phyloP scores from a whole-genome alignment of 2,113 vertebrate species.

The Cryptotis parvus region DNA sequence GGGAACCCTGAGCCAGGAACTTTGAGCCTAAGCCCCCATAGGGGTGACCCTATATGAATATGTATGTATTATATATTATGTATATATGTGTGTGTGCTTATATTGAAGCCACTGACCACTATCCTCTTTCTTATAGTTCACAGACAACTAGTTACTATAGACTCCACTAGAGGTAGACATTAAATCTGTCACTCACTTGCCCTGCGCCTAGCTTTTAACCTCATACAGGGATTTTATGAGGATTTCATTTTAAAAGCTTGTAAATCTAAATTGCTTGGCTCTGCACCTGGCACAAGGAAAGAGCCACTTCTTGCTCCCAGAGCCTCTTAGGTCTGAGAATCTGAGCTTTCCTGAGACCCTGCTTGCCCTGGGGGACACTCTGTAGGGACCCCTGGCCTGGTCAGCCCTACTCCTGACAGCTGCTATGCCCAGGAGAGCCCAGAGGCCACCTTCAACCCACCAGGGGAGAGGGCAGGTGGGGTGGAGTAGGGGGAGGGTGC shows the following conservation, averaged over 20 bases:
- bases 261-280: neutral
- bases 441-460: neutral
- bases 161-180: neutral
- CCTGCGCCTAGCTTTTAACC: too few species aligned
- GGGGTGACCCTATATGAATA: too few species aligned
- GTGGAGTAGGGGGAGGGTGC: too few species aligned
- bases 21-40: too few species aligned
- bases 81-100: neutral
- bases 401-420: neutral
- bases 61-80: too few species aligned
- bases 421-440: neutral
- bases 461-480: too few species aligned
- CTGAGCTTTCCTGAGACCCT: neutral
- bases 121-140: neutral
- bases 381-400: neutral
- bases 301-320: neutral
- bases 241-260: neutral
- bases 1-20: too few species aligned
- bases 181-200: neutral
- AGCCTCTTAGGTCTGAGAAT: neutral
- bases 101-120: neutral
- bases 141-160: slow-evolving; percentile 15
- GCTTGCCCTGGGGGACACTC: neutral
- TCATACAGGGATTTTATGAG: neutral
- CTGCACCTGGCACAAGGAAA: neutral